Evolutionary conservation across 1,140 invertebrate genomes (phyloP).

Genomic region (Conopomorpha cramerella): DNA sequence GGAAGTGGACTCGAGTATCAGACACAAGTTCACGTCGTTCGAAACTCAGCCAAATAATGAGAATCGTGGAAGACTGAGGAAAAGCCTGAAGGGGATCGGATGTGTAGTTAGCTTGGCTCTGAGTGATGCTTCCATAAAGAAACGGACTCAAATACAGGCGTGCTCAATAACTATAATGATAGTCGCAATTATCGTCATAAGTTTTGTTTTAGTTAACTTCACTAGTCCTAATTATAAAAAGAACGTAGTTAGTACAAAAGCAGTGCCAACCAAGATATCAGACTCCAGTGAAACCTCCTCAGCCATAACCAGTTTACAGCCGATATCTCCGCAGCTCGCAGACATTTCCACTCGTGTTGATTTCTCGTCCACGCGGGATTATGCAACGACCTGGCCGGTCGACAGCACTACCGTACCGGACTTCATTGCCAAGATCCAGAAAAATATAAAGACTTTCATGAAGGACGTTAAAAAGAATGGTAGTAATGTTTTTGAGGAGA

Average conservation of each 20-base stretch:
- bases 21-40: slow-evolving; percentile 35
- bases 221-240: slow-evolving; percentile 34
- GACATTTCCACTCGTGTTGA: slow-evolving; percentile 6
- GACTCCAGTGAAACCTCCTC: slow-evolving; percentile 29
- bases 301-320: slow-evolving; percentile 19
- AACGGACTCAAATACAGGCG: slow-evolving; percentile 45
- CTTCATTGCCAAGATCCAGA: slow-evolving; percentile 36
- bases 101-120: slow-evolving; percentile 48
- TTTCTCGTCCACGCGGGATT: slow-evolving; percentile 7
- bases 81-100: slow-evolving; percentile 45
- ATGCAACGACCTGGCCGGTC: slow-evolving; percentile 7
- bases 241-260: slow-evolving; percentile 35
- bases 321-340: slow-evolving; percentile 11
- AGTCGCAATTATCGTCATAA: slow-evolving; percentile 47
- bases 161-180: slow-evolving; percentile 56
- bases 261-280: slow-evolving; percentile 39
- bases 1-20: slow-evolving; percentile 36
- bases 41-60: slow-evolving; percentile 18
- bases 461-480: slow-evolving; percentile 21
- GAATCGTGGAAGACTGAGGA: slow-evolving; percentile 36
- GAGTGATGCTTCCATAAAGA: slow-evolving; percentile 41
- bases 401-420: slow-evolving; percentile 16
- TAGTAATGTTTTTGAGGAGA: slow-evolving; percentile 6
- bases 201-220: slow-evolving; percentile 51
- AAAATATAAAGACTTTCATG: slow-evolving; percentile 46